Conservation (phyloP, 2,888 invertebrate genomes). For the Platycheirus rosarum region DNA sequence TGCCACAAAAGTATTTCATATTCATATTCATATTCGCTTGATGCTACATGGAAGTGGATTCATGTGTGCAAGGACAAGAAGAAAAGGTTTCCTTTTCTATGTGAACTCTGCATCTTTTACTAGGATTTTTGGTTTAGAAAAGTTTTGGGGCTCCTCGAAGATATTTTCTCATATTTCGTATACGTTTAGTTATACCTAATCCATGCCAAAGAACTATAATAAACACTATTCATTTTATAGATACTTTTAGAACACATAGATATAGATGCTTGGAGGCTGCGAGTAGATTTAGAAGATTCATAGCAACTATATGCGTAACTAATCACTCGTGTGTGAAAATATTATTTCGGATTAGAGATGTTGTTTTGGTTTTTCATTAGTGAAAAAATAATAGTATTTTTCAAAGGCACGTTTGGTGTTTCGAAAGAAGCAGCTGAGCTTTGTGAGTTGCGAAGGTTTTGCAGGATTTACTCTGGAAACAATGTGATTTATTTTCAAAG, state of each 20-base stretch:
- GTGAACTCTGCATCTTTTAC: constrained; percentile 22
- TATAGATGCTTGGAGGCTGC: not conserved
- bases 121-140: constrained; percentile 53
- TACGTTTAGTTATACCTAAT: constrained; percentile 35
- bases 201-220: constrained; percentile 58
- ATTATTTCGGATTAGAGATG: constrained; percentile 70
- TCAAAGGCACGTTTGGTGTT: constrained; percentile 7
- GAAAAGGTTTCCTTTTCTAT: constrained; percentile 58
- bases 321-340: constrained; percentile 74
- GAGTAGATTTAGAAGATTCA: constrained; percentile 43
- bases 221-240: constrained; percentile 61
- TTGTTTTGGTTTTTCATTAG: constrained; percentile 24
- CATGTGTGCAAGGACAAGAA: constrained; percentile 53
- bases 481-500: constrained; percentile 66
- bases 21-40: constrained; percentile 65
- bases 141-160: constrained; percentile 61
- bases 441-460: constrained; percentile 12
- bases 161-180: constrained; percentile 46
- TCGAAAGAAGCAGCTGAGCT: not conserved
- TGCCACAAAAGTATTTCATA: constrained; percentile 73
- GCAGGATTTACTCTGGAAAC: constrained; percentile 4
- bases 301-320: constrained; percentile 53
- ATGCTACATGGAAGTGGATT: constrained; percentile 12
- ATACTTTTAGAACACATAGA: constrained; percentile 41
- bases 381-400: constrained; percentile 46